Percentiles rank a stretch among this genome's conserved stretches.
phyloP scores from a whole-genome alignment of 2,888 invertebrate species.

The Lypha dubia region DNA sequence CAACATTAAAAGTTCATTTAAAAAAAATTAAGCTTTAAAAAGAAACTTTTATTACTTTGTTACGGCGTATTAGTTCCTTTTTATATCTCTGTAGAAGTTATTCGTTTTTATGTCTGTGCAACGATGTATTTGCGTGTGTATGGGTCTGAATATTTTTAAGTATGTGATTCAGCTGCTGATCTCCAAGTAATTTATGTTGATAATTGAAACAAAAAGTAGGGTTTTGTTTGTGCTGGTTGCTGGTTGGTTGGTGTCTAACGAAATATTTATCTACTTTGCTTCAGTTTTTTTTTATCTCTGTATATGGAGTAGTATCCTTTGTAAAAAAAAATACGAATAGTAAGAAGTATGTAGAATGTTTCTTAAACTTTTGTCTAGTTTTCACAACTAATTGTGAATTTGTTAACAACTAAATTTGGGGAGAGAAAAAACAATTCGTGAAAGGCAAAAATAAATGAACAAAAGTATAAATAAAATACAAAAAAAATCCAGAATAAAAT shows the following conservation, averaged over 20 bases:
- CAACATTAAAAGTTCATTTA: slow-evolving; percentile 50
- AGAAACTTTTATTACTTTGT: slow-evolving; percentile 51
- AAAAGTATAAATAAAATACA: background rate
- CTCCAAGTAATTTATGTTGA: slow-evolving; percentile 65
- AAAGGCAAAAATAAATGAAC: background rate
- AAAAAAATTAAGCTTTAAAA: slow-evolving; percentile 55
- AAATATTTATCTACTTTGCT: slow-evolving; percentile 4
- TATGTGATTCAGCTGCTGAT: slow-evolving; percentile 53
- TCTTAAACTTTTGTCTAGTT: slow-evolving; percentile 60
- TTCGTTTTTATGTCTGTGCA: slow-evolving; percentile 6
- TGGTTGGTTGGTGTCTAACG: slow-evolving; percentile 7
- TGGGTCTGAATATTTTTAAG: background rate
- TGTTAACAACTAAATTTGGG: slow-evolving; percentile 65
- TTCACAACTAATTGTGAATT: slow-evolving; percentile 68
- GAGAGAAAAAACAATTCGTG: slow-evolving; percentile 14
- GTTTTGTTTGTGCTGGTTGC: slow-evolving; percentile 4
- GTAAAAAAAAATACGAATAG: slow-evolving; percentile 34
- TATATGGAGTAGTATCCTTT: slow-evolving; percentile 17
- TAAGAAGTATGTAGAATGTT: slow-evolving; percentile 34
- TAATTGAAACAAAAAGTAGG: slow-evolving; percentile 60
- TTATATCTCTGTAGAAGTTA: slow-evolving; percentile 18
- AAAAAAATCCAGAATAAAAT: background rate
- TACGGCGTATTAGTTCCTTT: slow-evolving; percentile 2
- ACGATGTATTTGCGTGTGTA: background rate
- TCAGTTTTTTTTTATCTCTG: slow-evolving; percentile 10